A percentile compares a stretch with the other conserved stretches of the same genome.
Conservation (phyloP, 2,888 invertebrate genomes). For the Dicycla oo region DNA sequence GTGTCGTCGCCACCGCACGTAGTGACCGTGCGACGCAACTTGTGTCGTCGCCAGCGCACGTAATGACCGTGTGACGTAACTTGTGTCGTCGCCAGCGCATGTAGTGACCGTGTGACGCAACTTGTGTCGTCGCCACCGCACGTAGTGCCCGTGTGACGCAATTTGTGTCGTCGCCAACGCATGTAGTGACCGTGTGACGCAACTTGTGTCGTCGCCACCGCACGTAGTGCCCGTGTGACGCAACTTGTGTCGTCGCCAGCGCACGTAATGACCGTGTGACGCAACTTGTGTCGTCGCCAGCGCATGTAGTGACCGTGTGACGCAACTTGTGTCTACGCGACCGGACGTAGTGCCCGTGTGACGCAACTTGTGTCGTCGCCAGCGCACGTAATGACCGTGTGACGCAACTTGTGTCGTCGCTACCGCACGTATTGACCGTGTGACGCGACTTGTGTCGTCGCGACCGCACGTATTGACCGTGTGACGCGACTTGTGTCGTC, state of each 20-base stretch:
- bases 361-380: too few relatives aligned
- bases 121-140: conserved; percentile 11
- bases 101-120: conserved; percentile 39
- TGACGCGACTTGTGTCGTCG: conserved; percentile 38
- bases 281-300: too few relatives aligned
- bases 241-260: too few relatives aligned
- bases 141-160: too few relatives aligned
- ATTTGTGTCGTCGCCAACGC: too few relatives aligned
- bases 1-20: conserved; percentile 24
- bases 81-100: conserved; percentile 13
- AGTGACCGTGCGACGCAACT: conserved; percentile 35
- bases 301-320: too few relatives aligned
- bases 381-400: conserved; percentile 24
- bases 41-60: conserved; percentile 18
- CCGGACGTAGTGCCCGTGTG: too few relatives aligned
- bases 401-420: conserved; percentile 36
- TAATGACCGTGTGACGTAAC: conserved; percentile 37
- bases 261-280: too few relatives aligned
- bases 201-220: too few relatives aligned
- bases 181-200: too few relatives aligned
- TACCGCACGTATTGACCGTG: conserved; percentile 14
- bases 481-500: conserved; percentile 38
- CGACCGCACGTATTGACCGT: conserved; percentile 11
- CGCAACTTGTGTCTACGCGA: too few relatives aligned
- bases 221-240: too few relatives aligned